phyloP scores from a whole-genome alignment of 2,797 vertebrate species.

The Sylvilagus floridanus region DNA sequence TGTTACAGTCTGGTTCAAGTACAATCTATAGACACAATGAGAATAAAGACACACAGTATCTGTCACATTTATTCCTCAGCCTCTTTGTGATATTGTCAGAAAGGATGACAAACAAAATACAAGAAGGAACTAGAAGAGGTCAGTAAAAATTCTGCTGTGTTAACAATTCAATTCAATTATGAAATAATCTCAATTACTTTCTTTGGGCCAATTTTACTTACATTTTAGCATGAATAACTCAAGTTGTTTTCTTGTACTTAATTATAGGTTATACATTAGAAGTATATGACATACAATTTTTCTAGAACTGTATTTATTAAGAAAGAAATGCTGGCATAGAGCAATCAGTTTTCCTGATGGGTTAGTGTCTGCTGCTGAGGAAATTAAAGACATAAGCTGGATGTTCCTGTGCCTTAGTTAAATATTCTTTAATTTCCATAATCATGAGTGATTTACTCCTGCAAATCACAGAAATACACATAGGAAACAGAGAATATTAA shows the following conservation, averaged over 20 bases:
- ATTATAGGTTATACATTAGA: not conserved
- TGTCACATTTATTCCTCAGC: slow-evolving; percentile 42
- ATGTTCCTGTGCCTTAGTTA: not conserved
- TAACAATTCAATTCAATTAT: not conserved
- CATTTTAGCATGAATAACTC: not conserved
- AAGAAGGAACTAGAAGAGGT: not conserved
- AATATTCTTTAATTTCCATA: slow-evolving; percentile 4
- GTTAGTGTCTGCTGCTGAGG: not conserved
- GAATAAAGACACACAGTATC: slow-evolving; percentile 39
- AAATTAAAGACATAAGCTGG: not conserved
- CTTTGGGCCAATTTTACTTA: slow-evolving; percentile 8
- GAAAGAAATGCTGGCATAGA: slow-evolving; percentile 4
- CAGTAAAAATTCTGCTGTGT: not conserved
- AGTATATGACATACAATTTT: not conserved
- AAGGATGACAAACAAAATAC: not conserved
- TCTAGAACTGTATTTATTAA: slow-evolving; percentile 21
- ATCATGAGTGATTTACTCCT: not conserved
- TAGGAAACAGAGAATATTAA: not conserved
- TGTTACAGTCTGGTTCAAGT: slow-evolving; percentile 7
- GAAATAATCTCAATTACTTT: slow-evolving; percentile 29
- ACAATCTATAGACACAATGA: slow-evolving; percentile 49
- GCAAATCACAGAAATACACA: not conserved
- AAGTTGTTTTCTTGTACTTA: slow-evolving; percentile 12
- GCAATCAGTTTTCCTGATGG: not conserved
- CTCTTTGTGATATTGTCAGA: slow-evolving; percentile 22